Conservation (phyloP, 2,797 vertebrate species). For the Cuculus canorus region DNA sequence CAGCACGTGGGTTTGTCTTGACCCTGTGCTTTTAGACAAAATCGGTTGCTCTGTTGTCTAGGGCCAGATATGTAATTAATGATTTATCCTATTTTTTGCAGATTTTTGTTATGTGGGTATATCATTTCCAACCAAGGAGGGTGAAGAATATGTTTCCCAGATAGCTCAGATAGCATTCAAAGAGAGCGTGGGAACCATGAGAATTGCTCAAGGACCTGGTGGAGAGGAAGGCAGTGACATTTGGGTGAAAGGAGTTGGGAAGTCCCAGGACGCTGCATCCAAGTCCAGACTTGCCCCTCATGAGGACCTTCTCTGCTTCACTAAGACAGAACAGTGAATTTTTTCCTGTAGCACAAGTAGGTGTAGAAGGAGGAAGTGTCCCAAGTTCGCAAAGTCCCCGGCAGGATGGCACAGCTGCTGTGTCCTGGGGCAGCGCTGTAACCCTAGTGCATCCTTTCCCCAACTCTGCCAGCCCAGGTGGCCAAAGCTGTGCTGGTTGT, state of each 20-base stretch:
- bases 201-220: rapidly evolving
- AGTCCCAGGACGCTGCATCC: neutral
- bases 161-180: neutral
- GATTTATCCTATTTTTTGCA: neutral
- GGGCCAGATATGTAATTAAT: neutral
- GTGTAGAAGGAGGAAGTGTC: rapidly evolving
- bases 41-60: neutral
- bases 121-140: neutral
- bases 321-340: rapidly evolving
- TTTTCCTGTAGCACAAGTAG: neutral
- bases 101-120: neutral
- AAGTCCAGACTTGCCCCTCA: rapidly evolving
- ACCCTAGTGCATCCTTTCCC: rapidly evolving
- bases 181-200: neutral
- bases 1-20: neutral
- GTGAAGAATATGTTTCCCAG: neutral
- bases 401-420: neutral
- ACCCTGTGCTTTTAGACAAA: neutral
- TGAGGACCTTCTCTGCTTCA: rapidly evolving
- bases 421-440: neutral
- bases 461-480: rapidly evolving
- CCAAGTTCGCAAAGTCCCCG: rapidly evolving
- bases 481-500: rapidly evolving
- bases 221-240: rapidly evolving
- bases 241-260: neutral